Conservation (phyloP, 2,797 vertebrate genomes). For the Champsocephalus gunnari region DNA sequence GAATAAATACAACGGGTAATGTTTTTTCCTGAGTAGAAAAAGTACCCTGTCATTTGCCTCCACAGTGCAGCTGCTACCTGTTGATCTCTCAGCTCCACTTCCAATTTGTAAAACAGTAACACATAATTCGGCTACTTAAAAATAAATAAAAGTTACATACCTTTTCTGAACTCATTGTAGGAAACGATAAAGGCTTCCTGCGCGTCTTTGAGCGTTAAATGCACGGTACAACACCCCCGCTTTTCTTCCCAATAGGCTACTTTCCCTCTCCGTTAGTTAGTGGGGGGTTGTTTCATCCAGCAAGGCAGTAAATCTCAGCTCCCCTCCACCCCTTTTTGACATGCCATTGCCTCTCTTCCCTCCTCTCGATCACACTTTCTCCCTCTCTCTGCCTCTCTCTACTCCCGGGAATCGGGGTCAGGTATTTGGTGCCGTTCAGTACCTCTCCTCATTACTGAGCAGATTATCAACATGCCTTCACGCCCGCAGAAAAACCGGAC, state of each 20-base stretch:
- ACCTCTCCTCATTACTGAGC: constrained; percentile 83
- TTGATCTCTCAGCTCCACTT: constrained; percentile 50
- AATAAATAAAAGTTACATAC: constrained; percentile 71
- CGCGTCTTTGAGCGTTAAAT: constrained; percentile 70
- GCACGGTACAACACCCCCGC: constrained; percentile 70
- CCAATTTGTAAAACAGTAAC: constrained; percentile 18
- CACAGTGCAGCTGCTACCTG: constrained; percentile 58
- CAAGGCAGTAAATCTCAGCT: constrained; percentile 83
- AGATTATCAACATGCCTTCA: constrained; percentile 78
- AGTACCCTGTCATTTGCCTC: not conserved
- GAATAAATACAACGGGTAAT: not conserved
- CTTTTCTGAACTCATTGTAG: constrained; percentile 82
- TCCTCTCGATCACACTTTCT: constrained; percentile 5
- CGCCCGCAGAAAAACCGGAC: constrained; percentile 37
- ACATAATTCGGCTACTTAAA: constrained; percentile 38
- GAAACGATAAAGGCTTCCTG: constrained; percentile 64
- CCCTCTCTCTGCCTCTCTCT: constrained; percentile 52
- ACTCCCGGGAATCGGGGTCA: constrained; percentile 80
- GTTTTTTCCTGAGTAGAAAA: not conserved
- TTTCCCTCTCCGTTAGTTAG: constrained; percentile 79
- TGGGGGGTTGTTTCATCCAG: constrained; percentile 84
- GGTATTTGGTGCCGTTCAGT: constrained; percentile 80
- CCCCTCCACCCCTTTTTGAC: constrained; percentile 80
- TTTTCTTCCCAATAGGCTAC: constrained; percentile 73
- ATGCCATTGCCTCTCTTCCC: constrained; percentile 38